Conservation (phyloP, 1,140 invertebrate genomes). For the Ips typographus region DNA sequence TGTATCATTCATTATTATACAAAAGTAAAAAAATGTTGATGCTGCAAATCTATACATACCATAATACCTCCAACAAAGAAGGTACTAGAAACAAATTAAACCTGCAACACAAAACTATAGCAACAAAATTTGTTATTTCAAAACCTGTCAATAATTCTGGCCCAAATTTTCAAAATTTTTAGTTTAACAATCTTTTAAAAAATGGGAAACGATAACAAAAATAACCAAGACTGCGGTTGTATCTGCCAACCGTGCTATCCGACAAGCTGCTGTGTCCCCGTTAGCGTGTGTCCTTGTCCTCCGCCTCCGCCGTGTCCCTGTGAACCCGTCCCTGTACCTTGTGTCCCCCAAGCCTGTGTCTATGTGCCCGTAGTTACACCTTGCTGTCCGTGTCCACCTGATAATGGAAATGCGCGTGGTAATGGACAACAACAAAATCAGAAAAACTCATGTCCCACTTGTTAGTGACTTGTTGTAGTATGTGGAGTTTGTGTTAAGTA, state of each 20-base stretch:
- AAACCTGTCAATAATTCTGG: background rate
- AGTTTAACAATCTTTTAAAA: background rate
- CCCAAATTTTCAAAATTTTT: slow-evolving; percentile 13
- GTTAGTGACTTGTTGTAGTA: too few relatives aligned
- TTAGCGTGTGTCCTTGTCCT: slow-evolving; percentile 31
- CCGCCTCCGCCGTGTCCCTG: slow-evolving; percentile 29
- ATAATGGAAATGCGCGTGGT: background rate
- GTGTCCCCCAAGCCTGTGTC: slow-evolving; percentile 33
- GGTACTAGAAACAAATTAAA: too few relatives aligned
- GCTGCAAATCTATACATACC: too few relatives aligned
- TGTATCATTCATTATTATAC: too few relatives aligned
- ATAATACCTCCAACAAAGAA: too few relatives aligned
- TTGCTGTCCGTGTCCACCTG: slow-evolving; percentile 30
- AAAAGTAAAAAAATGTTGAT: too few relatives aligned
- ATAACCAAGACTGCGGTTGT: slow-evolving; percentile 9
- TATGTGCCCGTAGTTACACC: slow-evolving; percentile 35
- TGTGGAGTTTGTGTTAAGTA: too few relatives aligned
- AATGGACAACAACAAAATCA: too few relatives aligned
- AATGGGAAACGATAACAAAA: slow-evolving; percentile 8
- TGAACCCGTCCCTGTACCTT: slow-evolving; percentile 25
- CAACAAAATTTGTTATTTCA: background rate
- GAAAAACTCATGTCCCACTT: too few relatives aligned
- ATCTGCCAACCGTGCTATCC: slow-evolving; percentile 29
- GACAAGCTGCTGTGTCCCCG: slow-evolving; percentile 29
- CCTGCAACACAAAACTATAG: too few relatives aligned